Evolutionary conservation across 2,113 vertebrate species (phyloP), one percentile per base, ranked within the genome.

Genomic region (Epinephelus moara): DNA sequence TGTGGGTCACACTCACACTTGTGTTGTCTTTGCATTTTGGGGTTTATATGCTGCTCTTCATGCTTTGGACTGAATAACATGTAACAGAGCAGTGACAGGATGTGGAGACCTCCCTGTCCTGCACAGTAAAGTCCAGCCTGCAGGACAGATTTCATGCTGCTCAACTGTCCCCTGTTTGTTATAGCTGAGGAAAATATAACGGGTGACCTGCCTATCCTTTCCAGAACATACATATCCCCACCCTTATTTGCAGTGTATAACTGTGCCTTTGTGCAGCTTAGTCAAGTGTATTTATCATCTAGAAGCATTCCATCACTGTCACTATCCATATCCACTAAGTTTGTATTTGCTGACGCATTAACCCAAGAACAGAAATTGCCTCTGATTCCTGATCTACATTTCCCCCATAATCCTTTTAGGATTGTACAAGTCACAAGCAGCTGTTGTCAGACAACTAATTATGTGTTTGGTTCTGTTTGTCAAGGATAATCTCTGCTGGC

Each of bases 401-500:
- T 55, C 23, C 13, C 47, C 40, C 30, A 45, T 75, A 84, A 88
- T 81, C 33, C 47, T 82, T 68, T 83, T 37, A 70, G 63, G 80
- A 79, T 55, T 89, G 53, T 69, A 71, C 40, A 79, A 91, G 60
- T 88, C 70, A 80, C 37, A 85, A 84, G 74, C 75, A 69, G 42
- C 47, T 23, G 23, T 59, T 68, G 59, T 85, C 63, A 50, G 76
- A 84, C 81, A 66, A 84, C 62, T 63, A 50, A 47, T 91, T 69
- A 81, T 64, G 19, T 69, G 62, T 81, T 87, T 33, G 23, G 66
- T 75, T 89, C 1, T 80, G 23, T 72, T 67, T 50, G n/a, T 40
- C 45, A 67, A 1, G 17, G 66, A 78, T 88, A 45, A 88, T 87
- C 69, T 81, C 23, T 56, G 1, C n/a, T 57, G 7, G 11, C 23